Percentiles rank a stretch among this genome's conserved stretches.
Conservation (phyloP, 2,797 vertebrate genomes). For the Eutrigla gurnardus region DNA sequence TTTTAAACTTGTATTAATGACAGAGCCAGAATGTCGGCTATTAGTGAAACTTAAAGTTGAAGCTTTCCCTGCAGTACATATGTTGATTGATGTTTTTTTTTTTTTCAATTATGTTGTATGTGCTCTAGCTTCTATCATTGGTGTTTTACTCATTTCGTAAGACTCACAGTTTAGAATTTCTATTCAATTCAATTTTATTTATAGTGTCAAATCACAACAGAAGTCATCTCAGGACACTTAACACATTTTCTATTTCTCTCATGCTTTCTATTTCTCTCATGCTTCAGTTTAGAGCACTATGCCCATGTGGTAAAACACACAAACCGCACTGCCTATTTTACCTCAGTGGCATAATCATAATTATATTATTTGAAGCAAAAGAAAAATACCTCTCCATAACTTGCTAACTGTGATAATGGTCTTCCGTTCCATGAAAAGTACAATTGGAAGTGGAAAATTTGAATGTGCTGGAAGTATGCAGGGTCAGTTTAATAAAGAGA, state of each 20-base stretch:
- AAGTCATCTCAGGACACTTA: no score
- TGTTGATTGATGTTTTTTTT: neutral
- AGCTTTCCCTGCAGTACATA: neutral
- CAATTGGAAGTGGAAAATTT: constrained; percentile 4
- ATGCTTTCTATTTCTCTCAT: neutral
- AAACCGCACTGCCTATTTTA: constrained; percentile 14
- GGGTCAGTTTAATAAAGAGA: constrained; percentile 18
- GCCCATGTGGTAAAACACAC: constrained; percentile 18
- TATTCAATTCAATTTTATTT: no score
- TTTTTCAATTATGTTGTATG: neutral
- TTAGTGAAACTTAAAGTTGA: neutral
- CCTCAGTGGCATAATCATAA: constrained; percentile 30
- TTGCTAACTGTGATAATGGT: constrained; percentile 6
- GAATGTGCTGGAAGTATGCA: neutral
- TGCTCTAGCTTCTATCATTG: neutral
- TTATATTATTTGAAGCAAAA: constrained; percentile 26
- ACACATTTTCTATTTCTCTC: no score
- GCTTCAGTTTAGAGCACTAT: constrained; percentile 9
- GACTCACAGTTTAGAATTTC: neutral
- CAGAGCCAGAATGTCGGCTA: neutral
- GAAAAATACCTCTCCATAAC: constrained; percentile 28
- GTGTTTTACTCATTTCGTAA: neutral
- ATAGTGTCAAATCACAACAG: no score
- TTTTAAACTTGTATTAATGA: neutral
- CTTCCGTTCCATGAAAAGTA: constrained; percentile 16